Conservation (phyloP, 2,888 invertebrate species). For the Xanthia togata region DNA sequence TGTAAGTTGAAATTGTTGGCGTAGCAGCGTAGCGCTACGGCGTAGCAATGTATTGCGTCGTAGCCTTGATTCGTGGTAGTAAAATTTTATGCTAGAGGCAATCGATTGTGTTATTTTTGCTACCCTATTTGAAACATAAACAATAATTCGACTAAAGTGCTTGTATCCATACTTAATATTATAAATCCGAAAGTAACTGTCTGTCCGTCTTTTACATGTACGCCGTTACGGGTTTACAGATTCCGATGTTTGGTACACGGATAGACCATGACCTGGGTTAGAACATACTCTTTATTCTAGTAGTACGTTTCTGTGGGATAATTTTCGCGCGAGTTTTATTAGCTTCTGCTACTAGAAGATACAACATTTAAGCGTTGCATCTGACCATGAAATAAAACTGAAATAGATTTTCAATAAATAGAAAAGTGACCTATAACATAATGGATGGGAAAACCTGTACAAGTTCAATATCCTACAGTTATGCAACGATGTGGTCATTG, state of each 20-base stretch:
- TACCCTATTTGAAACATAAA: not conserved
- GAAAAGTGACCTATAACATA: constrained; percentile 1
- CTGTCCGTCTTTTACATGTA: not conserved
- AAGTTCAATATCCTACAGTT: constrained; percentile 13
- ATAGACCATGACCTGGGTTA: too few species aligned
- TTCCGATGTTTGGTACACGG: not conserved
- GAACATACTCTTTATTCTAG: not conserved
- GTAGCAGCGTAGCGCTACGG: constrained; percentile 31
- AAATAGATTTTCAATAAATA: constrained; percentile 15
- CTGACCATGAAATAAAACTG: not conserved
- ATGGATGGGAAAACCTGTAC: not conserved
- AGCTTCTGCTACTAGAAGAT: too few species aligned
- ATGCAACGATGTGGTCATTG: constrained; percentile 10
- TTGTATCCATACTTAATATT: not conserved
- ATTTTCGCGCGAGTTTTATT: too few species aligned
- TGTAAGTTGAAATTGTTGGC: constrained; percentile 15
- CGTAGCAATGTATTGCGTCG: constrained; percentile 38
- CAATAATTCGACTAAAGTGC: not conserved
- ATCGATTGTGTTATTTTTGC: constrained; percentile 21
- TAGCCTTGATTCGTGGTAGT: constrained; percentile 41
- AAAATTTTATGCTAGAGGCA: not conserved
- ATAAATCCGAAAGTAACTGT: not conserved
- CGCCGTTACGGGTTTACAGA: not conserved
- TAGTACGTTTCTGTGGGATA: not conserved
- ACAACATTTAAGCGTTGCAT: too few species aligned